Percentiles rank a stretch among this genome's conserved stretches.
These are phyloP conservation scores for Promerops cafer DNA, from an alignment of 2,113 vertebrate species.

Conservation along the genomic window DNA sequence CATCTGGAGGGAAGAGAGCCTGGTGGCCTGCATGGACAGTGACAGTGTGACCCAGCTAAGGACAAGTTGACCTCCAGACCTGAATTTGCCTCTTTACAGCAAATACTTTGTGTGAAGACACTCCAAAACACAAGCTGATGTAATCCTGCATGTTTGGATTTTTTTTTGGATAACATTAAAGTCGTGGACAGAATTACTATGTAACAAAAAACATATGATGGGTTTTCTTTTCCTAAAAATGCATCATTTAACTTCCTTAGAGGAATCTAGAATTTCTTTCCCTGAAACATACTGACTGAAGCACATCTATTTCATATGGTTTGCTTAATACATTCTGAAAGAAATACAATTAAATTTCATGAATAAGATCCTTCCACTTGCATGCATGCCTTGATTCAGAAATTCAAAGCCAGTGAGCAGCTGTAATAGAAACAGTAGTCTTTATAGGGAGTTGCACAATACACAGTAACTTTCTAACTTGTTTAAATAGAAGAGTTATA, in stretches of 20 bases:
- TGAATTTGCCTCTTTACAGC: too few species aligned
- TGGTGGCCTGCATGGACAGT: rapidly evolving
- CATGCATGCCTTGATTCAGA: background rate
- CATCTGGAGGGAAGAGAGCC: background rate
- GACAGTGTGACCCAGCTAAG: background rate
- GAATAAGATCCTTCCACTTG: background rate
- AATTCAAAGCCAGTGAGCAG: background rate
- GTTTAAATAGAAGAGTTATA: background rate
- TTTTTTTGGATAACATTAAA: background rate
- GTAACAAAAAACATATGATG: background rate
- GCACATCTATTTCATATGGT: background rate
- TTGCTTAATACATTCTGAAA: background rate
- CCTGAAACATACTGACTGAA: background rate
- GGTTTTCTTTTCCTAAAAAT: background rate
- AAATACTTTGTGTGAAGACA: background rate
- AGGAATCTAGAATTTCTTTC: background rate
- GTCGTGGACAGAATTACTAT: background rate
- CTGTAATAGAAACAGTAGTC: background rate
- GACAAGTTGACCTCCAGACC: background rate
- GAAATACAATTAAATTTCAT: background rate
- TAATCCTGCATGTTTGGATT: background rate
- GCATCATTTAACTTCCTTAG: background rate
- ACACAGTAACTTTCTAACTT: background rate
- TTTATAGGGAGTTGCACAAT: background rate
- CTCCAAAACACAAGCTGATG: background rate